Evolutionary conservation across 2,113 vertebrate genomes (phyloP).

Genomic region (Collichthys lucidus): DNA sequence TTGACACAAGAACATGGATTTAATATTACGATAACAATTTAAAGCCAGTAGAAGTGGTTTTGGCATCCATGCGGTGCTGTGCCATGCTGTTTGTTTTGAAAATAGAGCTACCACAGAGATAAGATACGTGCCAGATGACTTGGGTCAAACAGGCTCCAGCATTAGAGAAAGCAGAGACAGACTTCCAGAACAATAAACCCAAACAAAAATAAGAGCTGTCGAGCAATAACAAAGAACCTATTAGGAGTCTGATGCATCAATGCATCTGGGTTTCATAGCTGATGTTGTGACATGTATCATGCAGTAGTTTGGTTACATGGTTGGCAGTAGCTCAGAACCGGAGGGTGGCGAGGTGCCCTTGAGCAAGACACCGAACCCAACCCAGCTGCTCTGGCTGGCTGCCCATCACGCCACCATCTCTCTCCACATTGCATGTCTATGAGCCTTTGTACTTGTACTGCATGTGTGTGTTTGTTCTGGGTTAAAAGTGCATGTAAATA

Average conservation of each 20-base stretch:
- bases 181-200: background rate
- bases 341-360: no score
- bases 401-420: no score
- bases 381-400: no score
- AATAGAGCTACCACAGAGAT: conserved; percentile 8
- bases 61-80: conserved; percentile 17
- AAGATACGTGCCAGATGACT: conserved; percentile 10
- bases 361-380: no score
- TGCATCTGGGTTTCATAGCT: background rate
- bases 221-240: background rate
- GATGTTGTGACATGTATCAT: background rate
- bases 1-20: conserved; percentile 39
- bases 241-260: background rate
- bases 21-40: conserved; percentile 25
- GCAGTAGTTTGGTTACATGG: background rate
- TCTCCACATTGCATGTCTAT: no score
- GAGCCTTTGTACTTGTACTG: no score
- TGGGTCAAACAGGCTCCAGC: background rate
- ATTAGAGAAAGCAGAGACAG: background rate
- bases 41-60: conserved; percentile 10
- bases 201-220: background rate
- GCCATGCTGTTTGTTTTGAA: conserved; percentile 22
- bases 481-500: no score
- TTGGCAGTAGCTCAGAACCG: no score
- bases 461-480: no score